Percentiles rank a stretch among this genome's conserved stretches.
Conservation (phyloP, 2,888 invertebrate species). For the Mesorhabditis belari region DNA sequence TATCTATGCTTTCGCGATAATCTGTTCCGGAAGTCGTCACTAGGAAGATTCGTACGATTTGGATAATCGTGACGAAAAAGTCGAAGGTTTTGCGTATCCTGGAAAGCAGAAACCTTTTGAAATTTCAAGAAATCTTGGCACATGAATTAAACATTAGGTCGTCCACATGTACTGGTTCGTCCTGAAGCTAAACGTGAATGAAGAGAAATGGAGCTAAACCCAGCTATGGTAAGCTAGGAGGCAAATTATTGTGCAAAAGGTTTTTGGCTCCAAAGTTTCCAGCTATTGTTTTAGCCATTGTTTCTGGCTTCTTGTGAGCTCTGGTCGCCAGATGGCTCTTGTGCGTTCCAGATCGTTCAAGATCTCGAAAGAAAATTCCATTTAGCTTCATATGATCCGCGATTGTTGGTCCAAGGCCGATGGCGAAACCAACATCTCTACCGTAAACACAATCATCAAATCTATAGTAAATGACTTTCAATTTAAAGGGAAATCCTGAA, state of each 20-base stretch:
- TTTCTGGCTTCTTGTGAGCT: no score
- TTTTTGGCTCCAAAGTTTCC: no score
- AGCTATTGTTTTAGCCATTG: no score
- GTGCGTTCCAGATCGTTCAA: no score
- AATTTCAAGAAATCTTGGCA: slow-evolving; percentile 43
- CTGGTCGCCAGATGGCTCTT: slow-evolving; percentile 23
- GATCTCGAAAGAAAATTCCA: no score
- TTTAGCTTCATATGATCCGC: slow-evolving; percentile 41
- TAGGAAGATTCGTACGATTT: slow-evolving; percentile 43
- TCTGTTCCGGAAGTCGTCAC: slow-evolving; percentile 48
- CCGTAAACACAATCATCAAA: slow-evolving; percentile 33
- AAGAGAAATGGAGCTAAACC: slow-evolving; percentile 2
- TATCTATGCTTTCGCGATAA: slow-evolving; percentile 46
- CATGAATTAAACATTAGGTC: slow-evolving; percentile 42
- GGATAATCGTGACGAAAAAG: slow-evolving; percentile 24
- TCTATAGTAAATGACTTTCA: no score
- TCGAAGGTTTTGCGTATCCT: no score
- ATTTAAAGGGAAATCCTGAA: no score
- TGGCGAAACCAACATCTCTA: slow-evolving; percentile 38
- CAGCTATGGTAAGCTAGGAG: slow-evolving; percentile 3
- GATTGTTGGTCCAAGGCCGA: slow-evolving; percentile 47
- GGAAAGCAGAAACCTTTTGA: no score
- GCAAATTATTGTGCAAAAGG: no score
- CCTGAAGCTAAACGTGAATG: slow-evolving; percentile 15
- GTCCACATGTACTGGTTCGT: slow-evolving; percentile 29